Evolutionary conservation across 64 coral and sea anemone species (phyloP), one percentile per base, ranked within the genome.

Genomic region (Montipora efflorescens): DNA sequence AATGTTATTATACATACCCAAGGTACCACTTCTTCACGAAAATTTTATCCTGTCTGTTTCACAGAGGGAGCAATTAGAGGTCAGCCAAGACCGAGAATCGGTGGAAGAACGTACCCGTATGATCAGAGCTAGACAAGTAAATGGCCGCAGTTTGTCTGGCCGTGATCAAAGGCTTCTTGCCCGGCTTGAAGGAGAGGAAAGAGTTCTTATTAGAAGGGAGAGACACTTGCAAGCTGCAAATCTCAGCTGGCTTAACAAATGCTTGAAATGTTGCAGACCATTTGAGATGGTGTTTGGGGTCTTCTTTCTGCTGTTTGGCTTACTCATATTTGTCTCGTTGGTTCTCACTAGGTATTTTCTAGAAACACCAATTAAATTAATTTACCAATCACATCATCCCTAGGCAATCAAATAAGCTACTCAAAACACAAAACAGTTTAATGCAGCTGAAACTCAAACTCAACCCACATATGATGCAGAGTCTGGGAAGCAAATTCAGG

Each of bases 251-350:
- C 81, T 96, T 4, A 96, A 99, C 82, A 96, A 95, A 59, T 99
- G 95, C 6, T 79, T 96, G 53, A 71, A 74, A 64, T 94, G 89
- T 13, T 96, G 92, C 59, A 80, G 98, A 51, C 98, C 98, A 47
- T 99, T 99, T 92, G 95, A 99, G 85, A 80, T 99, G 48, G 92
- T 96, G 8, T 96, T 99, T 76, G 98, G 98, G 13, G 47, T 95
- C 8, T 51, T 99, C 16, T 90, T 91, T 71, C 72, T 99, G 79
- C 61, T 99, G 45, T 49, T 99, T 77, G 93, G 95, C 20, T 7
- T 99, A 8, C 79, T 99, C 61, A 96, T 99, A 61, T 88, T 90
- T 59, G 92, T 96, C 1, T 99, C 98, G 4, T 90, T 99, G 4
- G 83, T 96, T 36, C 93, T 99, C 13, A 99, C 98, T 13, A 88